Base-by-base conservation (phyloP, 2,797 vertebrate species). In the Cichlasoma orientale region DNA sequence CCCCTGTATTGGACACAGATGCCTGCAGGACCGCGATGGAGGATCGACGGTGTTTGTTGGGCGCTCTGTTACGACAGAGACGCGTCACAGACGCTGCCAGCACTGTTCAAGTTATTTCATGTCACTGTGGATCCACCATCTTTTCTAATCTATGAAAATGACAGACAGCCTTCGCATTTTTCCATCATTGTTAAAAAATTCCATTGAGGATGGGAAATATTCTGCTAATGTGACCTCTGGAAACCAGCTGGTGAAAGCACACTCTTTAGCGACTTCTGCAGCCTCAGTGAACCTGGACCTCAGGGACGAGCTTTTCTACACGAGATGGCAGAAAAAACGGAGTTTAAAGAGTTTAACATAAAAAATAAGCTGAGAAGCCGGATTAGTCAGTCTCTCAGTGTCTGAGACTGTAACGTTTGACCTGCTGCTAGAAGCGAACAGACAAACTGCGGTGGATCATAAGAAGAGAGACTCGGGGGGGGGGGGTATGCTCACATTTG, bases 221-320 rank as follows among this genome's bases (percentile, higher is more conserved):
- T 68, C 41, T 7, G 61, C 19, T 27, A 47, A 44, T 9, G 41
- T 0, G 61, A 50, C 63, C 25, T 68, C 41, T 68, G 63, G 44
- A 50, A 50, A 31, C 0, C 63, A 29, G 63, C 61, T 29, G 38
- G 18, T 44, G 59, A 44, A 63, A 66, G 9, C 23, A 0, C 14
- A 13, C 0, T 1, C 2, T 23, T 44, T 13, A 25, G 38, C 0
- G 38, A 66, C 59, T 1, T 63, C 47, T 18, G 27, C 41, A 27
- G 23, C 23, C 50, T 52, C 73, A 0, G 57, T 0, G 6, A 61
- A 38, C 54, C 73, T 53, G 72, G 16, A 14, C 31, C 31, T 52
- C 1, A 4, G 53, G 3, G 12, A 55, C 2, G 1, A 52, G 25
- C 25, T n/a, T 29, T 13, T 68, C 18, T 29, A n/a, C 11, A 2